These are phyloP conservation scores for Abrostola triplasia DNA, from an alignment of 2,888 invertebrate genomes.

Conservation along the genomic window DNA sequence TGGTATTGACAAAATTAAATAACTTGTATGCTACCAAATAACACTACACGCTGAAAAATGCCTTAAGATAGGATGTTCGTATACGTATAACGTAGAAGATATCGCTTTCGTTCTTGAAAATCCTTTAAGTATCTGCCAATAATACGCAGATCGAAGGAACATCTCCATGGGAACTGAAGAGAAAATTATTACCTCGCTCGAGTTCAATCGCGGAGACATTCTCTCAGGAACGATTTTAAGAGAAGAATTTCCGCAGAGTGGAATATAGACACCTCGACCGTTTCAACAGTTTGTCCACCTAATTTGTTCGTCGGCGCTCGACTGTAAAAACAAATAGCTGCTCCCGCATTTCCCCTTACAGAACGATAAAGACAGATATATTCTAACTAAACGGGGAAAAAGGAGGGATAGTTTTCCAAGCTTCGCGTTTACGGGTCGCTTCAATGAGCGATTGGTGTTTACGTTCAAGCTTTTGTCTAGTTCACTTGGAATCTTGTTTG, in stretches of 20 bases:
- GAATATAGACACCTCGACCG: conserved; percentile 86
- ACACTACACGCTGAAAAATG: conserved; percentile 34
- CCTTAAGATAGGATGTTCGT: conserved; percentile 51
- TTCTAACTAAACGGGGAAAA: conserved; percentile 71
- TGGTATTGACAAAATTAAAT: conserved; percentile 35
- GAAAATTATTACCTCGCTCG: conserved; percentile 83
- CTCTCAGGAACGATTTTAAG: conserved; percentile 76
- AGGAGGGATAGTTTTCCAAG: conserved; percentile 76
- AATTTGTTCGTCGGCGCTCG: conserved; percentile 87
- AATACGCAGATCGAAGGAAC: conserved; percentile 75
- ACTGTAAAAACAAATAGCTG: conserved; percentile 87
- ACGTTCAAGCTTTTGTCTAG: conserved; percentile 82
- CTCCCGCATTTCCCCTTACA: conserved; percentile 79
- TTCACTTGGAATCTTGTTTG: conserved; percentile 80
- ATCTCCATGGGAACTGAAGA: conserved; percentile 73
- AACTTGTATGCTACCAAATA: conserved; percentile 33
- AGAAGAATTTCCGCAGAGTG: conserved; percentile 81
- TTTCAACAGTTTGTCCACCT: conserved; percentile 88
- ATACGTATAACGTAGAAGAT: conserved; percentile 51
- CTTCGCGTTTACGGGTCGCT: conserved; percentile 69
- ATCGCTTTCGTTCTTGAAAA: conserved; percentile 68
- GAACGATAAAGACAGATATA: conserved; percentile 79
- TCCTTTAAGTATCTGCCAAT: conserved; percentile 73
- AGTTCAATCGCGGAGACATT: conserved; percentile 78
- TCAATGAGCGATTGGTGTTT: conserved; percentile 83